Conservation (phyloP, 2,113 vertebrate genomes). For the Laticauda colubrina region DNA sequence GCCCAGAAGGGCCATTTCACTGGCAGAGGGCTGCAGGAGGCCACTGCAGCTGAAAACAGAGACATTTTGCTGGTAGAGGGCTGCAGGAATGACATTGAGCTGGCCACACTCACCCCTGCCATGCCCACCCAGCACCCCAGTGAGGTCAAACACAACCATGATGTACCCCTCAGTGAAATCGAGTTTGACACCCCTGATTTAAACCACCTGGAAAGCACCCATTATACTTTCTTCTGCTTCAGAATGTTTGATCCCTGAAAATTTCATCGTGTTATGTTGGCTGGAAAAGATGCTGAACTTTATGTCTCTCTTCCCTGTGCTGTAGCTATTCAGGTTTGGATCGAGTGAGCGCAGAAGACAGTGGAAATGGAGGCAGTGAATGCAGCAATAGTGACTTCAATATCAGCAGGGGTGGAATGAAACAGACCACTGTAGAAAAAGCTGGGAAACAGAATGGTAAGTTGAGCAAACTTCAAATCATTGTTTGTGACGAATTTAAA, state of each 20-base stretch:
- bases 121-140: no score
- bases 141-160: no score
- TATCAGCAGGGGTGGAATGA: conserved; percentile 64
- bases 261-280: not conserved
- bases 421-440: conserved; percentile 63
- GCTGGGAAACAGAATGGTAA: conserved; percentile 64
- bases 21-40: no score
- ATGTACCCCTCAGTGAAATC: no score
- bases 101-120: no score
- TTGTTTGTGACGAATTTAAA: not conserved
- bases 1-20: no score
- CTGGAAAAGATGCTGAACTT: conserved; percentile 36
- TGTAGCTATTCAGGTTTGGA: conserved; percentile 68
- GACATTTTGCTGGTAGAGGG: no score
- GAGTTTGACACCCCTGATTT: no score
- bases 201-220: not conserved
- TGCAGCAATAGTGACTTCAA: conserved; percentile 76
- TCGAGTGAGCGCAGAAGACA: conserved; percentile 79
- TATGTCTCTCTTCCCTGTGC: conserved; percentile 41
- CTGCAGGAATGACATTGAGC: no score
- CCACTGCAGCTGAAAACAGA: no score
- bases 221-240: not conserved
- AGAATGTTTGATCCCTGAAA: not conserved
- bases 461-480: not conserved
- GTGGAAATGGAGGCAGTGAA: conserved; percentile 75